Base-by-base conservation (phyloP, 2,113 vertebrate species). In the Deroptyus accipitrinus region DNA sequence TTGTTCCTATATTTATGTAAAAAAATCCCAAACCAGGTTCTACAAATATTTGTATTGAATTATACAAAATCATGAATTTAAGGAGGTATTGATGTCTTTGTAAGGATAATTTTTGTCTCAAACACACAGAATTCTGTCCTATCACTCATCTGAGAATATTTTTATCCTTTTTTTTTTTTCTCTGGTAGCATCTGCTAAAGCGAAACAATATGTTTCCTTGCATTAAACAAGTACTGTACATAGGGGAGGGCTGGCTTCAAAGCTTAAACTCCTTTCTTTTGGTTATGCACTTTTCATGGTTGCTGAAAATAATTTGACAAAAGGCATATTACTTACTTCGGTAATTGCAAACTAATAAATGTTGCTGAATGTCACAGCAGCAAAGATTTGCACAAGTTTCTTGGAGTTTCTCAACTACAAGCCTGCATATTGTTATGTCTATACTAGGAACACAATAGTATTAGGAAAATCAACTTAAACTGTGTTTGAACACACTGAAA, bases 291-390 rank as follows among this genome's bases (percentile, higher is more conserved):
- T 90, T 83, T 86, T 86, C 42, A 79, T 41, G 19, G 12, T 59
- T 88, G 62, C 55, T 86, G 86, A 70, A 94, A 93, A 90, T 88
- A 93, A 49, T 85, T 70, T 94, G 90, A 70, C 72, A 94, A 84
- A 93, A 94, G 24, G 4, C 92, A 79, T 82, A 82, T 85, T 91
- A 84, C 61, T 80, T 95, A 41, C 46, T 84, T 96, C 13, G 12
- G 69, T 78, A 84, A 84, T 86, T 89, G 76, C 83, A 92, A 94
- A 94, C 57, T 54, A 82, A 57, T 61, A 92, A 93, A 86, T 69
- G 4, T 41, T 83, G 85, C 55, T 74, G 76, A 81, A 90, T 86
- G 46, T 27, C 3, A 7, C 30, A 86, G 83, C 31, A 81, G 83
- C 48, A 72, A 95, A 92, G 46, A 74, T 78, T 75, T 91, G 28